These are phyloP conservation scores for Rhadina sibilatrix DNA, from an alignment of 2,113 vertebrate species.

Conservation along the genomic window DNA sequence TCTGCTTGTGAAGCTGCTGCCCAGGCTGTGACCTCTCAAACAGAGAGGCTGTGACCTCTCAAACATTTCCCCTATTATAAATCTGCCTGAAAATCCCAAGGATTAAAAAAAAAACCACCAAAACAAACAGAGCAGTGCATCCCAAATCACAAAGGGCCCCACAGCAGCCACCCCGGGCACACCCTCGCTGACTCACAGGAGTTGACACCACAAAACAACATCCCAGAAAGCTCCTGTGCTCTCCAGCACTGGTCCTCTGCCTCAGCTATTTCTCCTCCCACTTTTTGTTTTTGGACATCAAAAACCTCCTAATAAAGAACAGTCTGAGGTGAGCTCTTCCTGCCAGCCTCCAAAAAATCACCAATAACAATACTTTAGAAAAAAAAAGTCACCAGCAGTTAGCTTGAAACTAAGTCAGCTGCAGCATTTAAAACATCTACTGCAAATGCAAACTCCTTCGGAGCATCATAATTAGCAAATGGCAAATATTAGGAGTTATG, in stretches of 20 bases:
- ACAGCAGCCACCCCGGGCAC: neutral
- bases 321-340: neutral
- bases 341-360: neutral
- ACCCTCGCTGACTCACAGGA: neutral
- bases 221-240: neutral
- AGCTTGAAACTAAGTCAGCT: conserved; percentile 12
- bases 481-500: conserved; percentile 63
- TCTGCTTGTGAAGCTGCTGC: neutral
- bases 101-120: neutral
- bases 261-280: neutral
- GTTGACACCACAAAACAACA: neutral
- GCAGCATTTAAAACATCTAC: conserved; percentile 31
- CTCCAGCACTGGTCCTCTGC: neutral
- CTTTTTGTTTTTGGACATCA: neutral
- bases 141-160: neutral
- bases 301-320: neutral
- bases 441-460: neutral
- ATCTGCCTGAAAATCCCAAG: neutral
- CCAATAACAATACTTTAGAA: neutral
- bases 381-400: neutral
- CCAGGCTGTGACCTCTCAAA: neutral
- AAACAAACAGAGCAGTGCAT: neutral
- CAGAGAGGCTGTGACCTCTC: neutral
- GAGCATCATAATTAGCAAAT: conserved; percentile 56
- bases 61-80: rapidly evolving